These are phyloP conservation scores for Bimastos eiseni DNA, from an alignment of 2,888 invertebrate genomes.

Conservation along the genomic window DNA sequence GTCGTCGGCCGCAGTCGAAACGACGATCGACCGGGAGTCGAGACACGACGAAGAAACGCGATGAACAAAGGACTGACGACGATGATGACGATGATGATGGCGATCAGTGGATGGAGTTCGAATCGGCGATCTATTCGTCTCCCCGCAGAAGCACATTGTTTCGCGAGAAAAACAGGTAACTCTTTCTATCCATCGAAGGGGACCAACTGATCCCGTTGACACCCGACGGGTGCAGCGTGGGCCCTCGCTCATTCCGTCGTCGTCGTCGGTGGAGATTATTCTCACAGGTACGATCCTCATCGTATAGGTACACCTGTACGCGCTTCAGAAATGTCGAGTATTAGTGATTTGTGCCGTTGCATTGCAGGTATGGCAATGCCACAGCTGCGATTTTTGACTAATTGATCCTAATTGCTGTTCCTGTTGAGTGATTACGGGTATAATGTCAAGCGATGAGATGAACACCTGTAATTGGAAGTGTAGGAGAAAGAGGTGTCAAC, in stretches of 20 bases:
- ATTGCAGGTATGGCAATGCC: background rate
- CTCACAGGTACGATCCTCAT: background rate
- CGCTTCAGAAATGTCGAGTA: background rate
- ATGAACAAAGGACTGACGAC: background rate
- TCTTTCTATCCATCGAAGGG: background rate
- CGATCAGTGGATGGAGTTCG: background rate
- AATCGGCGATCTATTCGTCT: background rate
- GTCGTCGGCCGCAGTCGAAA: background rate
- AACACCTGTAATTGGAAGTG: background rate
- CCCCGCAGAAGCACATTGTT: background rate
- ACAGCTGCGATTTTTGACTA: too few species aligned
- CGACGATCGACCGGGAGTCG: background rate
- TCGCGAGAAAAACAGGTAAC: background rate
- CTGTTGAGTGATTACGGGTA: background rate
- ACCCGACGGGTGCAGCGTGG: background rate
- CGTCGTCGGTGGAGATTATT: background rate
- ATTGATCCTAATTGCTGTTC: background rate
- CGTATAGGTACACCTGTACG: background rate
- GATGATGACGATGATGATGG: too few species aligned
- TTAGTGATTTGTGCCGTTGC: background rate
- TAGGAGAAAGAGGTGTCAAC: too few species aligned
- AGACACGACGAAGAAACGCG: conserved; percentile 7
- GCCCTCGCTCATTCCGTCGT: background rate
- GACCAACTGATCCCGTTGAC: background rate
- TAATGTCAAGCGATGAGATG: background rate